Conservation (phyloP, 2,797 vertebrate genomes). For the Rhinogobio ventralis region DNA sequence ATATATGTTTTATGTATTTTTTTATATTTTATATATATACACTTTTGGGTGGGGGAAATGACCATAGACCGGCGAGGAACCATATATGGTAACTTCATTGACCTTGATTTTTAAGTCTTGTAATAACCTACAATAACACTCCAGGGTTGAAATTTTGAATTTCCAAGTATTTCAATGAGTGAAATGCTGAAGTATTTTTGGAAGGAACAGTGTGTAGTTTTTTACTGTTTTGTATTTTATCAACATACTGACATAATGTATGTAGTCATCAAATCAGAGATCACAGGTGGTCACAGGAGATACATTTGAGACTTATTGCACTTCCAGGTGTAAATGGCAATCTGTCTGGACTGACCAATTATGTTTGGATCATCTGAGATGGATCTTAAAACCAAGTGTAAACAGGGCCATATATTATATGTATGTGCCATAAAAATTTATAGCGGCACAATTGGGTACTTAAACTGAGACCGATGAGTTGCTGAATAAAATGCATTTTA, state of each 20-base stretch:
- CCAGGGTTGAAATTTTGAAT: no score
- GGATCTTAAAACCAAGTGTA: constrained; percentile 2
- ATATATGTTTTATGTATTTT: no score
- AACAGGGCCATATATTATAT: not conserved
- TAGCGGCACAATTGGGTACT: not conserved
- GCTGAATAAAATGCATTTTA: not conserved
- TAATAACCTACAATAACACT: no score
- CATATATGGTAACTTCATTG: no score
- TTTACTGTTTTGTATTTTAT: not conserved
- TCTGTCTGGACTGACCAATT: not conserved
- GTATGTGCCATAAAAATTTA: no score
- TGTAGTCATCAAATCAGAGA: not conserved
- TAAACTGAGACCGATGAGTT: not conserved
- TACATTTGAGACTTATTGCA: not conserved
- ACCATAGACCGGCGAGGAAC: no score
- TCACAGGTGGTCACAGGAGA: not conserved
- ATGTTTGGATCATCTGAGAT: not conserved
- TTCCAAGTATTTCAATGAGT: no score
- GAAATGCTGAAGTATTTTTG: not conserved
- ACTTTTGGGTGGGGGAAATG: no score
- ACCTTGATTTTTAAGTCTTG: no score
- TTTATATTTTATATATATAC: no score
- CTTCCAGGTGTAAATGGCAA: not conserved
- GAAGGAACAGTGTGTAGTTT: not conserved
- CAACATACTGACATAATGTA: not conserved